Evolutionary conservation across 2,797 vertebrate species (phyloP), one percentile per base, ranked within the genome.

Genomic region (Cryptoprocta ferox): DNA sequence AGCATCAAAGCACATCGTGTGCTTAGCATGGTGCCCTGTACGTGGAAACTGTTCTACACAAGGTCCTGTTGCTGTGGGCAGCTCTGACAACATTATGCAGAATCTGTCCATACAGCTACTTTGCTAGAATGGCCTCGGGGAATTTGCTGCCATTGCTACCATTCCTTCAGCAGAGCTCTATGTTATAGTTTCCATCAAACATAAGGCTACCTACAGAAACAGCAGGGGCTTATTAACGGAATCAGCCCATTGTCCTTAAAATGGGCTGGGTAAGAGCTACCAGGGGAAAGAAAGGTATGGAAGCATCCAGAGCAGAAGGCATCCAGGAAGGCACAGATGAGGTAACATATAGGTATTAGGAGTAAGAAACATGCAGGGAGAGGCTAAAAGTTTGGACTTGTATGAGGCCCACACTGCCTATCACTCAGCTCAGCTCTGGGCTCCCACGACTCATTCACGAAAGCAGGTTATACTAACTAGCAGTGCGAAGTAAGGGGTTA

Each of bases 231-330:
- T 75, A 14, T 59, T 70, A n/a, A 39, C 39, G 10, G 70, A 59
- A 90, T 45, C 35, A 89, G 42, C 28, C 26, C 26, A 63, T 2
- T 91, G 61, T 81, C 50, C 37, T 95, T 71, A 39, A 91, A 50
- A 88, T 21, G 45, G 48, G 2, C 15, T 63, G 35, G 3, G 9
- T 73, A 78, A 85, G 14, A 70, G 66, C 39, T 15, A 16, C 86
- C 0, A 24, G 63, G 16, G 24, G 19, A 81, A 48, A 83, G 42
- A 50, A 89, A 92, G 71, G 48, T 24, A 63, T 79, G 73, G n/a
- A 93, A 89, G 42, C 15, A 14, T n/a, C 63, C 24, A 18, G 26
- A 28, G 6, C 50, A n/a, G 42, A 66, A 95, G 32, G n/a, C 28
- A 16, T n/a, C 32, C 30, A 56, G 89, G 73, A 71, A 92, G 37